phyloP scores from a whole-genome alignment of 2,113 vertebrate species.

The Syngnathoides biaculeatus region DNA sequence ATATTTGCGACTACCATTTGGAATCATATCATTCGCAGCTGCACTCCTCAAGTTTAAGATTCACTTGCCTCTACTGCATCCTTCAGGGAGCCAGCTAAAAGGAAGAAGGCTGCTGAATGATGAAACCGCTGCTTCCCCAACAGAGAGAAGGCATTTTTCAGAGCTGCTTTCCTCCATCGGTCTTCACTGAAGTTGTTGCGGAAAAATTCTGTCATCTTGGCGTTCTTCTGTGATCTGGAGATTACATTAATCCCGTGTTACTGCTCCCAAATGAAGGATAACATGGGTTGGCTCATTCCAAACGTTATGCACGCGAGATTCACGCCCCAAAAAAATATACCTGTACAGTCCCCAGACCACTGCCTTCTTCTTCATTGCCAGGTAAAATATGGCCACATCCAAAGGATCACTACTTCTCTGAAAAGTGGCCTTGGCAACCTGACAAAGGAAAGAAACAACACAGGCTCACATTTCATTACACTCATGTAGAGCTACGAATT shows the following conservation, averaged over 20 bases:
- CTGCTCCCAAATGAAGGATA: conserved; percentile 8
- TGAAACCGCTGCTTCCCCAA: conserved; percentile 96
- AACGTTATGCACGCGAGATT: conserved; percentile 8
- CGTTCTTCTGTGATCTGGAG: conserved; percentile 82
- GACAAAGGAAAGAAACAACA: conserved; percentile 31
- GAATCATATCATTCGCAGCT: background rate
- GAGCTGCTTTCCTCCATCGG: conserved; percentile 91
- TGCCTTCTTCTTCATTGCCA: conserved; percentile 95
- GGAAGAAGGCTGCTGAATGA: conserved; percentile 95
- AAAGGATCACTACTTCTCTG: conserved; percentile 90
- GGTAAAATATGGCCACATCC: conserved; percentile 94
- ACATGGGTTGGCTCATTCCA: background rate
- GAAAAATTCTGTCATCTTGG: conserved; percentile 97
- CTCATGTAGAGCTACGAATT: conserved; percentile 24
- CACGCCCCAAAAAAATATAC: conserved; percentile 65
- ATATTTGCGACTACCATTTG: conserved; percentile 14
- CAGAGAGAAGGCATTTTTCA: conserved; percentile 96
- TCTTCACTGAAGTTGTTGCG: conserved; percentile 94
- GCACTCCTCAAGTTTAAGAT: conserved; percentile 22
- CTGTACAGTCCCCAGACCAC: conserved; percentile 97
- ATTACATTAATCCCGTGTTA: background rate
- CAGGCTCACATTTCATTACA: conserved; percentile 9
- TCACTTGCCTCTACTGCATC: conserved; percentile 92
- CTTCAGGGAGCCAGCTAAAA: conserved; percentile 91
- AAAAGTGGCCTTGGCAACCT: conserved; percentile 96